Evolutionary conservation across 1,140 invertebrate genomes (phyloP), one percentile per base, ranked within the genome.

Genomic region (Orchestia grillus): DNA sequence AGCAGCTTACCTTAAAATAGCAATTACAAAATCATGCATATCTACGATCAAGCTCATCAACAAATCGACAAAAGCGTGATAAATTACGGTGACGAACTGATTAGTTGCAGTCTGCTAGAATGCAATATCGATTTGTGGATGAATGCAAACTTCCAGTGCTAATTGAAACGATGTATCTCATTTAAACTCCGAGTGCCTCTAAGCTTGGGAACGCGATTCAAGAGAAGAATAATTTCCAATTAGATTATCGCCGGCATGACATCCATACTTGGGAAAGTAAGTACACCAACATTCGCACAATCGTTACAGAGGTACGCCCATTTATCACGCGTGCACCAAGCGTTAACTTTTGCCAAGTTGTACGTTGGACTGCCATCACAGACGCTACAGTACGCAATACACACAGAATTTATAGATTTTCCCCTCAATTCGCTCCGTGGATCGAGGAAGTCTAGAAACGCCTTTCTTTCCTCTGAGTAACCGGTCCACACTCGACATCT

Each of bases 41-140:
- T 44, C 92, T 94, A 45, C 92, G 40, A 45, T 94, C 23, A 94
- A 94, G 44, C n/a, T 94, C 92, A 94, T 94, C 92, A 44, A 94
- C 92, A 94, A 94, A 94, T 90, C 88, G 43, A 77, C 28, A 28
- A 15, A 77, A 77, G 3, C 62, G 62, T 3, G 36, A 77, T 77
- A 23, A 8, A 19, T 77, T 77, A 19, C 28, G 36, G 28, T 1
- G 36, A 77, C 62, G 28, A 23, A 77, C 62, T 77, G 62, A 77
- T 36, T 19, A 1, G 62, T 77, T 77, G 62, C 1, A 8, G 11
- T 77, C 36, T 77, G 62, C 15, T 77, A 77, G 62, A 28, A 77
- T 77, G 28, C 15, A 77, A 36, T 77, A 77, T 77, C 62, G 62
- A 77, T 77, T 77, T 77, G 62, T 77, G 28, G 62, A 77, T 77